Evolutionary conservation across 2,113 vertebrate genomes (phyloP).

Genomic region (Coracopsis vasa): DNA sequence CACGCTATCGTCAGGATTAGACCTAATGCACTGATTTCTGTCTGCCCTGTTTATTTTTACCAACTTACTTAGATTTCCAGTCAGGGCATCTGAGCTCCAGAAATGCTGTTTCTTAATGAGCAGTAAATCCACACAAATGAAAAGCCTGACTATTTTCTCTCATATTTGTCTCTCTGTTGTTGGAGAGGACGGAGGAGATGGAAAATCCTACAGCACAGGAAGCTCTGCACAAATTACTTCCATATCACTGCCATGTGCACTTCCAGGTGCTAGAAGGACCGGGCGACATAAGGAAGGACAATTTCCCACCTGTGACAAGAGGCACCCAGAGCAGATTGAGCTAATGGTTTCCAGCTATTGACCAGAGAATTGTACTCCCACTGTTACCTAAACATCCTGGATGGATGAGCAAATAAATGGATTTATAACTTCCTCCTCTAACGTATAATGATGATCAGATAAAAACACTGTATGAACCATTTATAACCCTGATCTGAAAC

Average conservation of each 20-base stretch:
- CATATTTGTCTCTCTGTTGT: not conserved
- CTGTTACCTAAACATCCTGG: not conserved
- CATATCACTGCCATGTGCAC: not conserved
- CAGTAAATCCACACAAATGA: not conserved
- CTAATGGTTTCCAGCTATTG: not conserved
- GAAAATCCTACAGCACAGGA: not conserved
- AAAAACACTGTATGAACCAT: not conserved
- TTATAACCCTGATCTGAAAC: not conserved
- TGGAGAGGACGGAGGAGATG: not conserved
- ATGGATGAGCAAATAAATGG: not conserved
- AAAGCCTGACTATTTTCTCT: not conserved
- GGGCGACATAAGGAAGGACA: not conserved
- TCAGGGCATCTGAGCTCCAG: not conserved
- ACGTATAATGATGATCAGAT: not conserved
- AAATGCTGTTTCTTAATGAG: not conserved
- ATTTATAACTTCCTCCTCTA: not conserved
- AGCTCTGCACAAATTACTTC: not conserved
- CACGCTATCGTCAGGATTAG: not conserved
- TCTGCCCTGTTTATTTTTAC: conserved; percentile 55
- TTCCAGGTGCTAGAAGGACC: not conserved
- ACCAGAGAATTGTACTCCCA: not conserved
- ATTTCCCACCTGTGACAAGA: accelerated
- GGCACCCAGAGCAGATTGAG: not conserved
- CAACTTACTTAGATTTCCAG: conserved; percentile 17
- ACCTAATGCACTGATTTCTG: conserved; percentile 36